Conservation (phyloP, 2,797 vertebrate species). For the Sebastes matsubarae region DNA sequence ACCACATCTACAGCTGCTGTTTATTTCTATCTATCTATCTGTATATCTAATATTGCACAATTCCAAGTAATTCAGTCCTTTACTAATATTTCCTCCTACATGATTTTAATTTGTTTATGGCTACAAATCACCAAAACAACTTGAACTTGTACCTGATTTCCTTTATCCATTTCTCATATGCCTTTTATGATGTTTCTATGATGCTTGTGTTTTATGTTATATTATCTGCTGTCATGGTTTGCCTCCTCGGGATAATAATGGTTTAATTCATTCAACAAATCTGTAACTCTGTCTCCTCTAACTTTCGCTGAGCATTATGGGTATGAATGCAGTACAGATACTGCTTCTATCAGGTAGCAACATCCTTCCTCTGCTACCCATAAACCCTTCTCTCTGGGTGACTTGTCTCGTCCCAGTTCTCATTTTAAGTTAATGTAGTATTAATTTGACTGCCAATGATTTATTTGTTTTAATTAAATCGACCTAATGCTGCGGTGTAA, state of each 20-base stretch:
- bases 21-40: not conserved
- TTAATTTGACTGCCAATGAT: not conserved
- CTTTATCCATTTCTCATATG: not conserved
- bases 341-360: not conserved
- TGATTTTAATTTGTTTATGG: not conserved
- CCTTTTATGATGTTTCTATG: not conserved
- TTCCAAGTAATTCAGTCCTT: not conserved
- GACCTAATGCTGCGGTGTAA: not conserved
- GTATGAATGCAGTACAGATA: not conserved
- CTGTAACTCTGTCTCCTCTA: not conserved
- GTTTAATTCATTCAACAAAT: not conserved
- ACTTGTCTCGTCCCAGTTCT: not conserved
- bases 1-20: not conserved
- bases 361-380: not conserved
- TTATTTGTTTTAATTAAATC: not conserved
- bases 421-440: not conserved
- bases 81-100: not conserved
- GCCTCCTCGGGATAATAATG: not conserved
- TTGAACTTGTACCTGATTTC: not conserved
- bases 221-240: not conserved
- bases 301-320: not conserved
- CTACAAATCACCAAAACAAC: not conserved
- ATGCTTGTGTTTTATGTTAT: not conserved
- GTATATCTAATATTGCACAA: not conserved
- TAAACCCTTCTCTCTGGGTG: not conserved